phyloP scores from a whole-genome alignment of 2,113 vertebrate species.

The Aptenodytes patagonicus region DNA sequence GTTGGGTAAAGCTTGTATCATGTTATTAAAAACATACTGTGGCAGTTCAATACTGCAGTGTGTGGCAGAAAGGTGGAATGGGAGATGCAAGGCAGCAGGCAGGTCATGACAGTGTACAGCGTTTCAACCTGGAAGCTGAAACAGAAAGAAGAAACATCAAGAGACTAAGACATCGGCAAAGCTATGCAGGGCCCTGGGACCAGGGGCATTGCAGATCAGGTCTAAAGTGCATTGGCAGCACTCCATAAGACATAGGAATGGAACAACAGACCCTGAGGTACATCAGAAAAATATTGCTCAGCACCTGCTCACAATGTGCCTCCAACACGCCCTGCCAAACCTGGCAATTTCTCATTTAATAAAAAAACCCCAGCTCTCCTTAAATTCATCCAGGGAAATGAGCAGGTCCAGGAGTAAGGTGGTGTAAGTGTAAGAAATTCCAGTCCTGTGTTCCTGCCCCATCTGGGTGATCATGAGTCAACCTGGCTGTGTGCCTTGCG shows the following conservation, averaged over 20 bases:
- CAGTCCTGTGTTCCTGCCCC: background rate
- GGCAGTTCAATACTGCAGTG: background rate
- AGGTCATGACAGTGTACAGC: background rate
- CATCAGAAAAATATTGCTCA: constrained; percentile 32
- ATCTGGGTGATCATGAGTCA: background rate
- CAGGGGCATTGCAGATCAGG: background rate
- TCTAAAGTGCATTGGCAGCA: constrained; percentile 15
- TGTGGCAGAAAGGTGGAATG: background rate
- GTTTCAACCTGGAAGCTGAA: background rate
- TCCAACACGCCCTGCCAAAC: background rate
- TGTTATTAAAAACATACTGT: constrained; percentile 25
- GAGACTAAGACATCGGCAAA: background rate
- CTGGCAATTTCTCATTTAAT: background rate
- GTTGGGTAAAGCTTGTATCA: background rate
- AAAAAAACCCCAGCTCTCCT: background rate
- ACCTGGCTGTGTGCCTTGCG: background rate
- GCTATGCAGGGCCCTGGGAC: background rate
- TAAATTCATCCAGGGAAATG: background rate
- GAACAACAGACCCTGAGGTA: background rate
- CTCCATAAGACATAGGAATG: background rate
- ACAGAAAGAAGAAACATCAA: background rate
- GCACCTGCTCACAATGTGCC: background rate
- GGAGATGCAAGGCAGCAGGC: background rate
- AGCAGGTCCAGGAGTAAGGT: background rate
- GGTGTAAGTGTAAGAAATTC: background rate